Base-by-base conservation (phyloP, 2,113 vertebrate species). In the Donacobius atricapilla region DNA sequence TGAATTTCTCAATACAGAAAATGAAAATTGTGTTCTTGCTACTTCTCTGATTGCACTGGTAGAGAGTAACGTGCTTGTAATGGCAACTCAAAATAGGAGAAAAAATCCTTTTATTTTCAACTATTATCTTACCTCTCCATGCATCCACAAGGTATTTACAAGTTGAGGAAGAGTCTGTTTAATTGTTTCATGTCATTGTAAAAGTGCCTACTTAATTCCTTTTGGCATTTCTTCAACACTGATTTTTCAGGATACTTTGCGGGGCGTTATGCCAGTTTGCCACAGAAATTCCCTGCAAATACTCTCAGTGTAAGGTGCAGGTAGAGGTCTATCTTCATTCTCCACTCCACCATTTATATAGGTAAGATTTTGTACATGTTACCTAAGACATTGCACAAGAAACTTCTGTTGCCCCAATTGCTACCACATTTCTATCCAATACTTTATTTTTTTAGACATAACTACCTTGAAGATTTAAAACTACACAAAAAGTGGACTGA, bases 1-100 rank as follows among this genome's bases (percentile, higher is more conserved):
- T 68, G 73, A 90, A 85, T 65, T 75, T 96, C 95, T 93, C 87
- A 84, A 68, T 42, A 30, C 11, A 13, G 68, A 82, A 73, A 93
- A 90, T 11, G 28, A 87, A 93, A 96, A 70, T 6, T 18, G 27
- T 44, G 30, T 18, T 69, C 30, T 73, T 79, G 45, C 54, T 82
- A 22, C 48, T 93, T 88, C 10, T 54, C 24, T 51, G 72, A 35
- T 20, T 87, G 28, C 53, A 88, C 54, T 71, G 72, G 81, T 25
- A 58, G n/a, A 82, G 31, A 92, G 81, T n/a, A 92, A 86, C 60
- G 40, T 64, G 44, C 31, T 66, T 1, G 3, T 57, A 70, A 90
- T 51, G 35, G 30, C 82, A 93, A 73, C 51, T 70, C 27, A 54
- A 73, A 70, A 50, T 3, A 81, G 66, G 57, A 61, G 22, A 39